These are phyloP conservation scores for Lagenorhynchus albirostris DNA, from an alignment of 2,113 vertebrate species.

Conservation along the genomic window DNA sequence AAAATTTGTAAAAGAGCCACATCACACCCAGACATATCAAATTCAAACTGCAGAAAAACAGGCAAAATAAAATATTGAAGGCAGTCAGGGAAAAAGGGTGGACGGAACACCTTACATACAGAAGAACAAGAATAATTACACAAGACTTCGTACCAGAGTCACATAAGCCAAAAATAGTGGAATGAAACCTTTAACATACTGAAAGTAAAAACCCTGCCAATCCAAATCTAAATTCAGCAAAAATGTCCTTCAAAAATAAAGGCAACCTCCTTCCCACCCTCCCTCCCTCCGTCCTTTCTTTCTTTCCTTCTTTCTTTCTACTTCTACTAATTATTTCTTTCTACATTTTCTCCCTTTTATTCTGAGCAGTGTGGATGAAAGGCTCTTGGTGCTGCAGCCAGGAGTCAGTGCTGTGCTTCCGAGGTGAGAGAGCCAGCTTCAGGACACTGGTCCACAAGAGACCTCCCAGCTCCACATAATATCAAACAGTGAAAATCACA, in stretches of 20 bases:
- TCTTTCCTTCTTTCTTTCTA: no score
- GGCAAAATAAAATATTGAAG: conserved; percentile 1
- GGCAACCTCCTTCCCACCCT: not conserved
- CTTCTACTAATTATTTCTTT: no score
- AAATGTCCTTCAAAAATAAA: not conserved
- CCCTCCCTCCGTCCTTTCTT: no score
- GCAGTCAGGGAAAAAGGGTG: not conserved
- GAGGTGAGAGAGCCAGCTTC: no score
- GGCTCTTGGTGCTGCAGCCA: no score
- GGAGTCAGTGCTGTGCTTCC: no score
- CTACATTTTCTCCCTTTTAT: no score
- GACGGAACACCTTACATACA: not conserved
- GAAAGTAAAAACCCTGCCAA: not conserved
- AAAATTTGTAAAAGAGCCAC: not conserved
- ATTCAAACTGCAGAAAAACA: conserved; percentile 18
- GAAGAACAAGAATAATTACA: conserved; percentile 22
- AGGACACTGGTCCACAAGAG: no score
- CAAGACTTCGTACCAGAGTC: not conserved
- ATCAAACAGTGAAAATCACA: no score
- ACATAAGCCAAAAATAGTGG: not conserved
- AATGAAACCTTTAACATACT: not conserved
- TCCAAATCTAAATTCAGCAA: not conserved
- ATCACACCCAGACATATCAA: not conserved
- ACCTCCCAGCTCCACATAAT: no score
- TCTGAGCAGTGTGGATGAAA: no score